Conservation (phyloP, 2,113 vertebrate species). For the Rhizomys pruinosus region DNA sequence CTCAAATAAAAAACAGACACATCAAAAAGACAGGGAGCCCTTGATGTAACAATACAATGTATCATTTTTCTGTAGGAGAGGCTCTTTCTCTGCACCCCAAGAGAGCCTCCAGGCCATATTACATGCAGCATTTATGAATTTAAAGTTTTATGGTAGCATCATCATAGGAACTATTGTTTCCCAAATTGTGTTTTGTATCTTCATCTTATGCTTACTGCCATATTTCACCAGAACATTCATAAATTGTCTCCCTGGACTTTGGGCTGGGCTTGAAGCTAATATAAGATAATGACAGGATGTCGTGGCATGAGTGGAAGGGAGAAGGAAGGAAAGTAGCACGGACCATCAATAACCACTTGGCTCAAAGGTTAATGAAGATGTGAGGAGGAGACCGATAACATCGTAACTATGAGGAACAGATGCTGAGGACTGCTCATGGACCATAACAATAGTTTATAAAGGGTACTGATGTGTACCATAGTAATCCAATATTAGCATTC, state of each 20-base stretch:
- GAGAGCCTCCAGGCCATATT: neutral
- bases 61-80: neutral
- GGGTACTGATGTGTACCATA: neutral
- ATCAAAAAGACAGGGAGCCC: neutral
- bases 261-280: neutral
- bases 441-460: neutral
- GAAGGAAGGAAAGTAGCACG: neutral
- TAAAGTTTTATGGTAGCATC: neutral
- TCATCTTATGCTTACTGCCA: neutral
- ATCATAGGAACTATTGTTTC: conserved; percentile 3
- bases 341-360: neutral
- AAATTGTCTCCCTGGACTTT: neutral
- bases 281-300: neutral
- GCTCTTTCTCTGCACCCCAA: neutral
- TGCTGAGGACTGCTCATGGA: neutral
- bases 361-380: neutral
- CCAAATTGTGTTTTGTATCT: neutral
- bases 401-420: neutral
- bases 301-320: neutral
- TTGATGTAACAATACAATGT: neutral
- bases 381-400: neutral
- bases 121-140: neutral
- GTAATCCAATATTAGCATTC: neutral
- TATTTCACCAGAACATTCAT: neutral
- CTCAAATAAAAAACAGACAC: conserved; percentile 36